A percentile compares a stretch with the other conserved stretches of the same genome.
Evolutionary conservation across 2,888 invertebrate genomes (phyloP).

Genomic region (Rhagonycha lutea): DNA sequence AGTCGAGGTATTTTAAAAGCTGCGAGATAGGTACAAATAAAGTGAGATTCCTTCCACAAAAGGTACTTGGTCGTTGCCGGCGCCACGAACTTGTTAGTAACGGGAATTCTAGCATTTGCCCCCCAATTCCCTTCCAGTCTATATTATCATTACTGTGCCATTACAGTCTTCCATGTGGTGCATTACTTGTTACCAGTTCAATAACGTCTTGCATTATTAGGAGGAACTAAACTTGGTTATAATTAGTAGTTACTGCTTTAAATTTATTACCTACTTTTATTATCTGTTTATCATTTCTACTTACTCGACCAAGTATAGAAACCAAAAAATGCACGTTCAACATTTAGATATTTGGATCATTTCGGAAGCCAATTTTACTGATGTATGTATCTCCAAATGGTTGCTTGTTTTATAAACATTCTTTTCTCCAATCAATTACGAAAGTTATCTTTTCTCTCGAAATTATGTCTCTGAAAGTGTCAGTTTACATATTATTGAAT

Average conservation of each 20-base stretch:
- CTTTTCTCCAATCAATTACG: not conserved
- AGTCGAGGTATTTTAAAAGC: slow-evolving; percentile 19
- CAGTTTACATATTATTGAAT: too few relatives aligned
- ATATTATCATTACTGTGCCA: not conserved
- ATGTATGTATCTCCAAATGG: not conserved
- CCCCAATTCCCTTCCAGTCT: slow-evolving; percentile 17
- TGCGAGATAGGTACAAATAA: slow-evolving; percentile 21
- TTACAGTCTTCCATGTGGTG: slow-evolving; percentile 14
- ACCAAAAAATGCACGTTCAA: too few relatives aligned
- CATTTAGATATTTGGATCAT: too few relatives aligned
- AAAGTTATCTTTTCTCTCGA: too few relatives aligned
- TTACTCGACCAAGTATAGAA: not conserved
- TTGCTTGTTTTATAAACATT: not conserved
- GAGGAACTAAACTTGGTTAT: not conserved
- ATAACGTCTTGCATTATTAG: not conserved
- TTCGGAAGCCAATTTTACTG: too few relatives aligned
- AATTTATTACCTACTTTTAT: not conserved
- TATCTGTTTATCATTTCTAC: not conserved
- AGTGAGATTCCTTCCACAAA: slow-evolving; percentile 39
- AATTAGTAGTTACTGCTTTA: not conserved
- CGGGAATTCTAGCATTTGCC: slow-evolving; percentile 34
- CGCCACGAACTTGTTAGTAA: slow-evolving; percentile 43
- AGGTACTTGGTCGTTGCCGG: slow-evolving; percentile 36
- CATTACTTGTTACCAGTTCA: not conserved
- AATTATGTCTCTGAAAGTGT: too few relatives aligned